phyloP scores from a whole-genome alignment of 1,140 invertebrate genomes.

The Frieseomelitta varia region DNA sequence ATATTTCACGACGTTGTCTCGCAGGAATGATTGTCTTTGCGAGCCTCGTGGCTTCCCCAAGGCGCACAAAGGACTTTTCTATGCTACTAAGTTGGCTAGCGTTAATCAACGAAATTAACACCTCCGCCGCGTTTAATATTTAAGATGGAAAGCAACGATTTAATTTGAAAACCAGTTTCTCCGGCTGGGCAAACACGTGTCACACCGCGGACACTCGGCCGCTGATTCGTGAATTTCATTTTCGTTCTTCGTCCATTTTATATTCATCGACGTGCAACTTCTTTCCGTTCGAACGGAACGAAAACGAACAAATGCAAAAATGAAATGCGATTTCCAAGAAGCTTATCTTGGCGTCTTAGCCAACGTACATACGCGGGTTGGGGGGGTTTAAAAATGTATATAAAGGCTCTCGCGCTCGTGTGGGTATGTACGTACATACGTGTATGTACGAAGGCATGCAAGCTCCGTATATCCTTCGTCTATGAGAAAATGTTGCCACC shows the following conservation, averaged over 20 bases:
- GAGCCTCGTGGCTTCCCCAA: background rate
- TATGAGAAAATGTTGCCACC: constrained; percentile 74
- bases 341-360: background rate
- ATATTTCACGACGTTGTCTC: background rate
- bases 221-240: background rate
- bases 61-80: constrained; percentile 23
- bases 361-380: background rate
- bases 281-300: background rate
- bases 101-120: constrained; percentile 34
- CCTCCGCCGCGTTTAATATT: constrained; percentile 6
- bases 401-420: background rate
- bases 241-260: background rate
- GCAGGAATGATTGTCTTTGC: background rate
- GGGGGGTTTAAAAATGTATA: background rate
- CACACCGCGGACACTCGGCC: background rate
- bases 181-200: constrained; percentile 5
- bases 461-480: constrained; percentile 61
- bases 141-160: constrained; percentile 32
- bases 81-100: constrained; percentile 28
- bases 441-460: constrained; percentile 6
- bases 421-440: too few species aligned
- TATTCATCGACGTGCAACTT: background rate
- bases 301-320: background rate
- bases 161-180: constrained; percentile 27
- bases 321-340: background rate